These are phyloP conservation scores for Heliconius erato DNA, from an alignment of 2,888 invertebrate genomes.

Conservation along the genomic window DNA sequence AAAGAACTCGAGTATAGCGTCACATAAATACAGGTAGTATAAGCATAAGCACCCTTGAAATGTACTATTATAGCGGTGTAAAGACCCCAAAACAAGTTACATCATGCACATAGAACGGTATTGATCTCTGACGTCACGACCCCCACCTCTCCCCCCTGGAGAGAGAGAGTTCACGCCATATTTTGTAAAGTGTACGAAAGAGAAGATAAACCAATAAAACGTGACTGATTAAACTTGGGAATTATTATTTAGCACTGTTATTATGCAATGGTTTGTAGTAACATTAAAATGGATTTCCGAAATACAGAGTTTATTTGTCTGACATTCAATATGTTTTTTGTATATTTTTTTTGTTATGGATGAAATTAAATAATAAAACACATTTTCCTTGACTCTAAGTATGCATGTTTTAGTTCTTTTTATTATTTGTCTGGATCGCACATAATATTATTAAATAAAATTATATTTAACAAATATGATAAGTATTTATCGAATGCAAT, in stretches of 20 bases:
- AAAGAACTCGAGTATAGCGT: background rate
- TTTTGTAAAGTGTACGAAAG: slow-evolving; percentile 33
- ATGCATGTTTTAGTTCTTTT: no score
- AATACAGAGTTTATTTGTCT: background rate
- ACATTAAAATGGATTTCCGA: background rate
- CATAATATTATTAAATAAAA: no score
- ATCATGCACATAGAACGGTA: slow-evolving; percentile 55
- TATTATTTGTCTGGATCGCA: no score
- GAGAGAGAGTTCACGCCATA: slow-evolving; percentile 45
- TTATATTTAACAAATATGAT: no score
- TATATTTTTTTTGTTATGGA: background rate
- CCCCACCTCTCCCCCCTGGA: slow-evolving; percentile 51
- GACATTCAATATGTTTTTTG: background rate
- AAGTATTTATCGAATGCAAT: no score
- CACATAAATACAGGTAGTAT: slow-evolving; percentile 24
- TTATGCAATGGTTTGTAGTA: slow-evolving; percentile 1
- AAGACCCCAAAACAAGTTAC: slow-evolving; percentile 55
- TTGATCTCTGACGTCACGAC: slow-evolving; percentile 64
- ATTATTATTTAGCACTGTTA: slow-evolving; percentile 4
- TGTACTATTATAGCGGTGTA: slow-evolving; percentile 47
- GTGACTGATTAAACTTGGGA: slow-evolving; percentile 21
- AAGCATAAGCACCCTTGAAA: slow-evolving; percentile 52
- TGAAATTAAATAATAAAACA: background rate
- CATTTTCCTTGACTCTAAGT: no score
- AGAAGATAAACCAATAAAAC: slow-evolving; percentile 20